A percentile compares a stretch with the other conserved stretches of the same genome.
phyloP scores from a whole-genome alignment of 2,113 vertebrate genomes.

The Amphiprion ocellaris region DNA sequence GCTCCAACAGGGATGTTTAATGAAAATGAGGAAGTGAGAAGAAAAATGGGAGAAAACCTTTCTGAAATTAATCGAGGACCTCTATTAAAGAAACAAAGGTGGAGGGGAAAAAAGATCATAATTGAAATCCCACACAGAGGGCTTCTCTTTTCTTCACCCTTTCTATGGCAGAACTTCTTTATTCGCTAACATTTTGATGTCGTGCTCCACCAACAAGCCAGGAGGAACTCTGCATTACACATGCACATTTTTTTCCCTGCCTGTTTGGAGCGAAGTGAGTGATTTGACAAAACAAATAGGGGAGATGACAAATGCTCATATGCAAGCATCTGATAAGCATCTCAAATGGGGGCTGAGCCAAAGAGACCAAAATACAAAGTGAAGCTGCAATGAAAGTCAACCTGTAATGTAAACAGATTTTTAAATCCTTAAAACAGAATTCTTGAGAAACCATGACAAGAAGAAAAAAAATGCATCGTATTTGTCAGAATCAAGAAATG shows the following conservation, averaged over 20 bases:
- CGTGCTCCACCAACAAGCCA: slow-evolving; percentile 24
- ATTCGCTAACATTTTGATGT: slow-evolving; percentile 58
- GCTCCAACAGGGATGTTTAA: slow-evolving; percentile 77
- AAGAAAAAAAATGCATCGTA: slow-evolving; percentile 22
- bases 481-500: slow-evolving; percentile 28
- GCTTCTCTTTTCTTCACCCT: slow-evolving; percentile 58
- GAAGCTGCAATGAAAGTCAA: slow-evolving; percentile 41
- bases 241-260: slow-evolving; percentile 26
- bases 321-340: slow-evolving; percentile 53
- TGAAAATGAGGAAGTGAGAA: slow-evolving; percentile 72
- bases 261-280: slow-evolving; percentile 39
- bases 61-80: slow-evolving; percentile 76
- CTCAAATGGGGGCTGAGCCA: slow-evolving; percentile 47
- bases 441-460: slow-evolving; percentile 14
- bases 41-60: slow-evolving; percentile 70
- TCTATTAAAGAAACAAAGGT: slow-evolving; percentile 78
- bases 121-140: slow-evolving; percentile 74
- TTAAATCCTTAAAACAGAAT: slow-evolving; percentile 39
- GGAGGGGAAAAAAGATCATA: slow-evolving; percentile 54
- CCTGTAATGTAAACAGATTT: slow-evolving; percentile 41
- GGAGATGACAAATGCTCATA: slow-evolving; percentile 58
- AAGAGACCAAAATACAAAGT: slow-evolving; percentile 35
- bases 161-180: slow-evolving; percentile 56
- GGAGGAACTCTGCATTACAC: slow-evolving; percentile 34
- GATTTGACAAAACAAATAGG: slow-evolving; percentile 54